These are phyloP conservation scores for Natrix natrix DNA, from an alignment of 2,797 vertebrate species.

Conservation along the genomic window DNA sequence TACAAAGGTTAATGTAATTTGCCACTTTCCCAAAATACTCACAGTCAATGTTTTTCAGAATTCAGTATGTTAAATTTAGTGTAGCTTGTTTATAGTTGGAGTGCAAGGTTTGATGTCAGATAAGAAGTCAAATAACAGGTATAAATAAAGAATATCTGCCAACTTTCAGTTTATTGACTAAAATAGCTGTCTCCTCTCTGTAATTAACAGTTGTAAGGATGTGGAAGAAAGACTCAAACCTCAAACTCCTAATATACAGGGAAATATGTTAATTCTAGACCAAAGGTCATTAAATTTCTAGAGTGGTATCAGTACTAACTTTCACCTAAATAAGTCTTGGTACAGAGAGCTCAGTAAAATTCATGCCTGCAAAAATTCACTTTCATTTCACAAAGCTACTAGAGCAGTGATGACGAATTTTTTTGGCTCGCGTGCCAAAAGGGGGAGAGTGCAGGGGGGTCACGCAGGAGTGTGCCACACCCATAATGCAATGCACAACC, in stretches of 20 bases:
- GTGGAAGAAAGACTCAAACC: background rate
- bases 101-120: background rate
- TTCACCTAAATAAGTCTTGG: background rate
- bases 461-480: no score
- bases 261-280: background rate
- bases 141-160: background rate
- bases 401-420: background rate
- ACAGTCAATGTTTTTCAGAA: background rate
- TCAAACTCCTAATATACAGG: background rate
- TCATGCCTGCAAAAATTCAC: background rate
- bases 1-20: constrained; percentile 23
- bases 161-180: background rate
- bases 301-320: background rate
- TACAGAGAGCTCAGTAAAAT: background rate
- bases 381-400: background rate
- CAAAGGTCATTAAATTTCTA: background rate
- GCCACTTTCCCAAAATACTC: background rate
- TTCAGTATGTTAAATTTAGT: background rate
- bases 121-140: background rate
- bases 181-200: background rate
- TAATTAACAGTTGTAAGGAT: background rate
- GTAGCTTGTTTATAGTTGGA: background rate
- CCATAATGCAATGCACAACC: no score
- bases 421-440: no score
- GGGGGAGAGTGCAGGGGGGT: no score